Percentiles rank a stretch among this genome's conserved stretches.
These are phyloP conservation scores for Andricus curvator DNA, from an alignment of 2,888 invertebrate genomes.

Conservation along the genomic window DNA sequence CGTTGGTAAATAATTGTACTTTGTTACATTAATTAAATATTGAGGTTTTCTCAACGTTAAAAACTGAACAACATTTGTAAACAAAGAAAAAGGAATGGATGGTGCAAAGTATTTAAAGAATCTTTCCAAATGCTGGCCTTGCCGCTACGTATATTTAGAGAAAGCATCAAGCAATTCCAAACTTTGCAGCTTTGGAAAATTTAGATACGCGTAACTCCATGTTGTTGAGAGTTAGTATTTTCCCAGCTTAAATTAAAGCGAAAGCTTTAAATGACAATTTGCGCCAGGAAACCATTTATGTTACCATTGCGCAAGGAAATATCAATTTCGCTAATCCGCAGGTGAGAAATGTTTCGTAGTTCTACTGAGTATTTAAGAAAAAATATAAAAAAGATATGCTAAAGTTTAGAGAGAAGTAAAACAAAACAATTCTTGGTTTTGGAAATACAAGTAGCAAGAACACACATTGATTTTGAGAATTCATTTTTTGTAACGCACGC, in stretches of 20 bases:
- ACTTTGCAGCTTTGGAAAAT: constrained; percentile 49
- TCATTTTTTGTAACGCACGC: too few relatives aligned
- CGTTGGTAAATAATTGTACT: constrained; percentile 56
- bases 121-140: background rate
- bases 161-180: constrained; percentile 5
- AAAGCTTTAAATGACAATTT: constrained; percentile 52
- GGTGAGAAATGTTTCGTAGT: background rate
- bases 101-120: constrained; percentile 6
- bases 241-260: constrained; percentile 56
- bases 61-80: constrained; percentile 54
- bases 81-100: constrained; percentile 49
- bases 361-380: background rate
- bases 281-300: constrained; percentile 25
- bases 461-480: too few relatives aligned
- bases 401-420: background rate
- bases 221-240: constrained; percentile 56
- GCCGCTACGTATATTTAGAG: constrained; percentile 22
- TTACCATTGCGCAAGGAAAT: background rate
- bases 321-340: background rate
- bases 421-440: background rate
- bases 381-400: background rate
- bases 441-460: too few relatives aligned
- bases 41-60: constrained; percentile 51
- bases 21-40: constrained; percentile 59
- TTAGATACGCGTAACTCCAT: constrained; percentile 50